These are phyloP conservation scores for Mirounga angustirostris DNA, from an alignment of 2,113 vertebrate species.

Conservation along the genomic window DNA sequence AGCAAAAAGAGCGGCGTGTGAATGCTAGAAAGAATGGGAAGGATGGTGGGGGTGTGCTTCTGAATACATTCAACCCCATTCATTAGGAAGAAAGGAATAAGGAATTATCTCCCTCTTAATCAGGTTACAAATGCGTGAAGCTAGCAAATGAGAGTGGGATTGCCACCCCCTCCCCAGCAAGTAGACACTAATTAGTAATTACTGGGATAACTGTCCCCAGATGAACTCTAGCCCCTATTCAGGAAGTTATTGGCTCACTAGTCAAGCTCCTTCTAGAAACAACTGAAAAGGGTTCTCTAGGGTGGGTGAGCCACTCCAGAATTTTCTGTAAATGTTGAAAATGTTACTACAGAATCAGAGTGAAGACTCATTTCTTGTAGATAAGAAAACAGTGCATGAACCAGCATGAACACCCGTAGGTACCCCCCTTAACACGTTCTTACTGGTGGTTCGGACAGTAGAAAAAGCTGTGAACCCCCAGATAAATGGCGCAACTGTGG, in stretches of 20 bases:
- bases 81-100: background rate
- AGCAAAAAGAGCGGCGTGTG: background rate
- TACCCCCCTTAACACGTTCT: rapidly evolving
- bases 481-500: too few species aligned
- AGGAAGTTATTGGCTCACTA: background rate
- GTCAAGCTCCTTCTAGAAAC: background rate
- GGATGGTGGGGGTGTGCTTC: background rate
- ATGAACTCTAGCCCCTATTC: background rate
- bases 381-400: background rate
- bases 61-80: background rate
- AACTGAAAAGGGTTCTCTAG: background rate
- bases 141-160: background rate
- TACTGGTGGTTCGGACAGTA: rapidly evolving
- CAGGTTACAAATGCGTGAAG: background rate
- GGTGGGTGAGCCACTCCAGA: background rate
- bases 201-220: background rate
- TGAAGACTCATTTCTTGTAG: background rate
- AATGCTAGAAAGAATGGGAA: background rate
- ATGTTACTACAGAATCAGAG: background rate
- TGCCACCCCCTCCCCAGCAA: too few species aligned
- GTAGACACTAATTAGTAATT: background rate
- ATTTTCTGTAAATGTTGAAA: background rate
- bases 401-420: rapidly evolving
- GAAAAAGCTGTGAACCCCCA: background rate
- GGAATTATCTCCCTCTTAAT: background rate